A percentile compares a stretch with the other conserved stretches of the same genome.
These are phyloP conservation scores for Papilio polytes DNA, from an alignment of 1,140 invertebrate genomes.

Conservation along the genomic window DNA sequence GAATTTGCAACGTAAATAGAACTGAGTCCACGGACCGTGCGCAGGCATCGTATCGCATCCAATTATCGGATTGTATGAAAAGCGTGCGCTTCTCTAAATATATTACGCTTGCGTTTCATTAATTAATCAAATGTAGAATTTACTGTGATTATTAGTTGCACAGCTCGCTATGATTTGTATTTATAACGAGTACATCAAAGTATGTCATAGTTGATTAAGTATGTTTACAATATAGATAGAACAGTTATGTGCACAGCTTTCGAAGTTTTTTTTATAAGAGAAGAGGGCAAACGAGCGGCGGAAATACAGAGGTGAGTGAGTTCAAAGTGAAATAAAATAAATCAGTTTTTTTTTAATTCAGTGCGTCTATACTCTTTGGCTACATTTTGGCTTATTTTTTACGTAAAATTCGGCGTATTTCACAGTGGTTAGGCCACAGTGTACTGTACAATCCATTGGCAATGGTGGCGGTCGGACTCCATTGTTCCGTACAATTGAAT, in stretches of 20 bases:
- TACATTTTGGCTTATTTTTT: neutral
- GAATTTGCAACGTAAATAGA: constrained; percentile 1
- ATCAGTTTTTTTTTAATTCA: no score
- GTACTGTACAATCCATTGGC: neutral
- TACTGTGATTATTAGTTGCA: neutral
- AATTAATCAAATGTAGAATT: neutral
- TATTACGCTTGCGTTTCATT: neutral
- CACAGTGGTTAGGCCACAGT: neutral
- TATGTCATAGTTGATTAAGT: no score
- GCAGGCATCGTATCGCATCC: constrained; percentile 14
- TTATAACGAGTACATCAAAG: neutral
- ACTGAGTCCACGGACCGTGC: constrained; percentile 1
- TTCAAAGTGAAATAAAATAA: no score
- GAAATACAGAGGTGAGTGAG: no score
- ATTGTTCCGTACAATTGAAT: constrained; percentile 20
- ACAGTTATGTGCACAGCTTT: no score
- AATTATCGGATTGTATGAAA: constrained; percentile 23
- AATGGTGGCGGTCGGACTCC: neutral
- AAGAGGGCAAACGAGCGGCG: no score
- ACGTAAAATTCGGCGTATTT: neutral
- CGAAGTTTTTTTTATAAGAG: no score
- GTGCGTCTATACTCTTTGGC: no score
- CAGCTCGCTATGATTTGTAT: neutral
- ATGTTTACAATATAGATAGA: no score
- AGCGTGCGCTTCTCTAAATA: constrained; percentile 20